A percentile compares a stretch with the other conserved stretches of the same genome.
Conservation (phyloP, 1,140 invertebrate species). For the Apis laboriosa region DNA sequence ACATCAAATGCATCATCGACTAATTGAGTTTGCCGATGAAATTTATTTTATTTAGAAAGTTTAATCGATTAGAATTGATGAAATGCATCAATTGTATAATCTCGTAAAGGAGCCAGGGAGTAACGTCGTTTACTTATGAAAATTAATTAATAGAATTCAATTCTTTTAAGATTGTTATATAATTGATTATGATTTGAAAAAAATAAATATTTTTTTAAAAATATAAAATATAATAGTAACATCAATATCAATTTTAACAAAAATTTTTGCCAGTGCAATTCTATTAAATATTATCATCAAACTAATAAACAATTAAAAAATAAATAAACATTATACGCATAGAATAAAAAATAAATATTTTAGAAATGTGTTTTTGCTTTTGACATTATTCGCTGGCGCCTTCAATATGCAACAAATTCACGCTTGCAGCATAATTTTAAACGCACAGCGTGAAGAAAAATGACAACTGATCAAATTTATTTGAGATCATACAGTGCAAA, state of each 20-base stretch:
- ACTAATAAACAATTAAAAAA: neutral
- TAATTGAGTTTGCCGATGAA: neutral
- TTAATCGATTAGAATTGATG: neutral
- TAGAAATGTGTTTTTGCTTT: neutral
- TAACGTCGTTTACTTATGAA: neutral
- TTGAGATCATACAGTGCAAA: neutral
- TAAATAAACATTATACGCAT: no score
- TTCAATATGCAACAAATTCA: neutral
- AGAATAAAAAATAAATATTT: neutral
- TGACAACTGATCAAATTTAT: neutral
- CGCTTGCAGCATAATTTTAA: neutral
- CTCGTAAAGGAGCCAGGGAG: neutral
- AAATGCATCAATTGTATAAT: neutral
- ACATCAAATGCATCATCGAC: neutral
- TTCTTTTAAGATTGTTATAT: no score
- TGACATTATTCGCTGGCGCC: slow-evolving; percentile 1
- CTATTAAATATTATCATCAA: neutral
- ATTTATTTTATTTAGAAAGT: neutral
- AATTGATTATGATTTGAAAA: neutral
- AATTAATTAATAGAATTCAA: neutral
- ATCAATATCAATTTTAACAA: neutral
- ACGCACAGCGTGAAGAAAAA: neutral
- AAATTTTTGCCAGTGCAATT: neutral
- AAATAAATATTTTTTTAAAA: neutral
- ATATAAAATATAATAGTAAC: neutral